Evolutionary conservation across 2,113 vertebrate genomes (phyloP).

Genomic region (Polyodon spathula): DNA sequence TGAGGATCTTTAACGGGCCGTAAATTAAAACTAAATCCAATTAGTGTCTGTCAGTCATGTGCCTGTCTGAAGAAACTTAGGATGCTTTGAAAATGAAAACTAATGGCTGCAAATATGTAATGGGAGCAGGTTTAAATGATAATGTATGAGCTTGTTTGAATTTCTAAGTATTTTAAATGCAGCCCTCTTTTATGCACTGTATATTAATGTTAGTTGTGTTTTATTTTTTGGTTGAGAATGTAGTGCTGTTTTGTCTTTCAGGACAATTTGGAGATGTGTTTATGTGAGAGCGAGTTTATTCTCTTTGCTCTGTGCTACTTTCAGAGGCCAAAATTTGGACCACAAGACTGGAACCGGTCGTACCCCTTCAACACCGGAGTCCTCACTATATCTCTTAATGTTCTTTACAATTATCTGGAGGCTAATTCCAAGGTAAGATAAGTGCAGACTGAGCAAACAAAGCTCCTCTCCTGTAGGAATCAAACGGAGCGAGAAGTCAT

Average conservation of each 20-base stretch:
- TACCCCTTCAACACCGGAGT: constrained; percentile 89
- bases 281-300: constrained; percentile 81
- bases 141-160: constrained; percentile 1
- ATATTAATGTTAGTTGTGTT: background rate
- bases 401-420: constrained; percentile 88
- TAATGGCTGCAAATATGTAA: constrained; percentile 23
- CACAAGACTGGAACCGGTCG: constrained; percentile 86
- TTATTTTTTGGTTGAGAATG: background rate
- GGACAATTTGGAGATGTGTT: constrained; percentile 89
- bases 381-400: constrained; percentile 82
- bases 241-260: constrained; percentile 39
- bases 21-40: constrained; percentile 53
- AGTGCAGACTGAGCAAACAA: too few relatives aligned
- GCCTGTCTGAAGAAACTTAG: background rate
- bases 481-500: too few relatives aligned
- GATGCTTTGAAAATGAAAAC: constrained; percentile 26
- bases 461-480: too few relatives aligned
- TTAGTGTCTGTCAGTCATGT: constrained; percentile 34
- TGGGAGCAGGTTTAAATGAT: constrained; percentile 4
- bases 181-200: background rate
- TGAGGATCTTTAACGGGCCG: constrained; percentile 43
- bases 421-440: constrained; percentile 73
- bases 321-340: constrained; percentile 82
- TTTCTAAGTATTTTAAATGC: background rate
- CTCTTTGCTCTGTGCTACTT: constrained; percentile 90